phyloP scores from a whole-genome alignment of 1,140 invertebrate genomes.

The Eurytemora carolleeae region DNA sequence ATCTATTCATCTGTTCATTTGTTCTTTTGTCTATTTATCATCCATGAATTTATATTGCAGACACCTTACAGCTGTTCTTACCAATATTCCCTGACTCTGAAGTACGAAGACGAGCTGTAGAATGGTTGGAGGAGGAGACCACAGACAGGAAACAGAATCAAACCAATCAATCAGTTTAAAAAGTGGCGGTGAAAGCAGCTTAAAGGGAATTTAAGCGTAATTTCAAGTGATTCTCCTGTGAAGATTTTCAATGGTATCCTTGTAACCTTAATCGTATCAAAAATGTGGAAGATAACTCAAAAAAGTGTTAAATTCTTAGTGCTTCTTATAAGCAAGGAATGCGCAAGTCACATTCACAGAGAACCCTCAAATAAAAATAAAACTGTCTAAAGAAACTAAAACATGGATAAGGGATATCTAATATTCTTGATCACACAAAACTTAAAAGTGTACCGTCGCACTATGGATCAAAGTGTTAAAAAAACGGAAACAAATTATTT shows the following conservation, averaged over 20 bases:
- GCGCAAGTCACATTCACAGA: too few relatives aligned
- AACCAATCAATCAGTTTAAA: conserved; percentile 78
- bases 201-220: conserved; percentile 34
- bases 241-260: neutral
- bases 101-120: conserved; percentile 59
- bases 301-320: too few relatives aligned
- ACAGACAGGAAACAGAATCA: conserved; percentile 76
- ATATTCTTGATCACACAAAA: too few relatives aligned
- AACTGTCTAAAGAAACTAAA: too few relatives aligned
- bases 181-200: conserved; percentile 71
- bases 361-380: too few relatives aligned
- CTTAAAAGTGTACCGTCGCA: too few relatives aligned
- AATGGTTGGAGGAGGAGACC: conserved; percentile 51
- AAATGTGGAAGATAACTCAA: neutral
- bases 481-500: too few relatives aligned
- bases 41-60: conserved; percentile 50
- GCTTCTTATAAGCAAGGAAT: too few relatives aligned
- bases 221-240: neutral
- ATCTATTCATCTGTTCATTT: conserved; percentile 65
- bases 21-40: conserved; percentile 63
- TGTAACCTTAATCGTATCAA: neutral
- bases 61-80: conserved; percentile 70
- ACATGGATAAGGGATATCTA: too few relatives aligned
- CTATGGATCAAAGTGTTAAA: too few relatives aligned
- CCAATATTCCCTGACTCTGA: conserved; percentile 47